A percentile compares a stretch with the other conserved stretches of the same genome.
These are phyloP conservation scores for Heliconius congener DNA, from an alignment of 1,140 invertebrate species.

Conservation along the genomic window DNA sequence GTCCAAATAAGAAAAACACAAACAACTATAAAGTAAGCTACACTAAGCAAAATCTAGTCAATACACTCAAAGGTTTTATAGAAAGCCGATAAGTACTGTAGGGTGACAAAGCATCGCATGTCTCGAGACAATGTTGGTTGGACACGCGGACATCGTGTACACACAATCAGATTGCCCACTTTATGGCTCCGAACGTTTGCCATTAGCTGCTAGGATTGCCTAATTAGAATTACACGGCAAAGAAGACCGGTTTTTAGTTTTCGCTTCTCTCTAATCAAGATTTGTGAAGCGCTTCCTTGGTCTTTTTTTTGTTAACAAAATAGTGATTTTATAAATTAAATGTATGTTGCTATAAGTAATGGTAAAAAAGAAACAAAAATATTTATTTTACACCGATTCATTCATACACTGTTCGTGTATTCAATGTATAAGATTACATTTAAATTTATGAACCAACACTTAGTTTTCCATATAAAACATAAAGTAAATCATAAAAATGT, in stretches of 20 bases:
- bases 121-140: slow-evolving; percentile 64
- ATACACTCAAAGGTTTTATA: slow-evolving; percentile 37
- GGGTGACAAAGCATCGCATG: slow-evolving; percentile 78
- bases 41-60: slow-evolving; percentile 17
- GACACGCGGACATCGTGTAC: slow-evolving; percentile 71
- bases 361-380: too few species aligned
- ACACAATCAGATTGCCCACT: slow-evolving; percentile 75
- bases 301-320: slow-evolving; percentile 2
- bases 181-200: slow-evolving; percentile 62
- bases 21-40: slow-evolving; percentile 2
- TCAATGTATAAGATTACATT: too few species aligned
- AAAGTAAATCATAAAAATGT: not conserved
- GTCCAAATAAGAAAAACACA: not conserved
- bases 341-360: too few species aligned
- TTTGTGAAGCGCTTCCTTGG: slow-evolving; percentile 25
- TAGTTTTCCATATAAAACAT: not conserved
- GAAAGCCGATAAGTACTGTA: slow-evolving; percentile 52
- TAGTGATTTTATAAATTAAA: slow-evolving; percentile 1
- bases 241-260: slow-evolving; percentile 60
- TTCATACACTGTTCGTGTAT: too few species aligned
- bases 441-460: not conserved
- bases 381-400: too few species aligned
- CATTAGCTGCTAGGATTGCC: slow-evolving; percentile 75
- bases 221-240: slow-evolving; percentile 76
- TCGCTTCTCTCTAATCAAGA: slow-evolving; percentile 54